Evolutionary conservation across 2,797 vertebrate species (phyloP), one percentile per base, ranked within the genome.

Genomic region (Hemitrygon akajei): DNA sequence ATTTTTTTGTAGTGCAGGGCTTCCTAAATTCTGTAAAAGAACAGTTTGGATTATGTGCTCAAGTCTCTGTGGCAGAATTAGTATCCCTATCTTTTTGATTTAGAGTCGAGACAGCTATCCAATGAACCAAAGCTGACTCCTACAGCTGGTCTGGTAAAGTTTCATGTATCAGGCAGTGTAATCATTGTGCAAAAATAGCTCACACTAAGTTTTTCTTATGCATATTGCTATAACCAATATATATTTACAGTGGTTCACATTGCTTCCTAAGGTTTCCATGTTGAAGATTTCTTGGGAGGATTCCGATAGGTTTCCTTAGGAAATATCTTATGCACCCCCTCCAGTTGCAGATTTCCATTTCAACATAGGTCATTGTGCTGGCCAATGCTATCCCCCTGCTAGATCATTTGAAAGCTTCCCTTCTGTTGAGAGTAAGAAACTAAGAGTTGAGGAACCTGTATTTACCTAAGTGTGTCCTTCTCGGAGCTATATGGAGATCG

Each of bases 281-380:
- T 73, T 73, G 63, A 75, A 75, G 91, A 75, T 73, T 75, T 92
- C 91, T 37, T 92, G 37, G 91, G 91, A 92, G 91, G 91, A 92
- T 75, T 47, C 11, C 37, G 73, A 69, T 34, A 92, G 1, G 37
- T 92, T 92, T 92, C 73, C 69, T 56, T 92, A 40, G 22, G 47
- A 22, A 73, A 92, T 92, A 73, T 37, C 91, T 75, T 92, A 92
- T 7, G 66, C 91, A 7, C 27, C 91, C 7, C 91, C 91, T 47
- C 91, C 91, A 2, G 91, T 92, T 40, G 91, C 66, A 75, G 40
- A 30, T 73, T 37, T 92, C 37, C 91, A 69, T 37, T 92, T 92
- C 66, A 71, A 71, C 0, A 69, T 92, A 40, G 11, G 69, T 56
- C 4, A 92, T 37, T 14, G 22, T 5, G n/a, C 16, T 34, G 7